phyloP scores from a whole-genome alignment of 1,140 invertebrate species.

The Orchesella cincta region DNA sequence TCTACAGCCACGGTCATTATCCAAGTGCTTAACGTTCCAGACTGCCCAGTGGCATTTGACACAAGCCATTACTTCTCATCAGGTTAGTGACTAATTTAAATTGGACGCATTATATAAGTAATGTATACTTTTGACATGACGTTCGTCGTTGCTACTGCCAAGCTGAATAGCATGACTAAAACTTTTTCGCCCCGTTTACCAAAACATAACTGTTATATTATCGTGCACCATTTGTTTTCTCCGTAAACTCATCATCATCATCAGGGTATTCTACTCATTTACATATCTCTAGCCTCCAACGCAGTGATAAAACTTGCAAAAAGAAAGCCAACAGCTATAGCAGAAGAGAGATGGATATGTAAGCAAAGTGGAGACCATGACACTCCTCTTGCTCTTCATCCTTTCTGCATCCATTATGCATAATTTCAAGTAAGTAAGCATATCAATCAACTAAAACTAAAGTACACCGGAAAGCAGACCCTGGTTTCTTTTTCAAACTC shows the following conservation, averaged over 20 bases:
- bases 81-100: conserved; percentile 34
- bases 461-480: conserved; percentile 14
- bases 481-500: too few species aligned
- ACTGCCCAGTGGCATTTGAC: conserved; percentile 57
- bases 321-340: too few species aligned
- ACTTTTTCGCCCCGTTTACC: too few species aligned
- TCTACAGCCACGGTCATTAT: conserved; percentile 51
- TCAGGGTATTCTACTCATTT: too few species aligned
- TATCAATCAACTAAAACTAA: conserved; percentile 19
- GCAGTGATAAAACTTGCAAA: too few species aligned
- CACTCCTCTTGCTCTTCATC: not conserved
- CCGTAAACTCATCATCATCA: too few species aligned
- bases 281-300: too few species aligned
- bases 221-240: too few species aligned
- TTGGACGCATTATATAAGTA: not conserved
- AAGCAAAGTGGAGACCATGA: not conserved
- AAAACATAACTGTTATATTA: too few species aligned
- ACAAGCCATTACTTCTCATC: conserved; percentile 46
- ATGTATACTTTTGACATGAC: not conserved
- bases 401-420: not conserved
- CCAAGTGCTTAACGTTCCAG: conserved; percentile 60
- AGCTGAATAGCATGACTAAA: too few species aligned
- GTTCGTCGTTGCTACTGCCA: not conserved
- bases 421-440: conserved; percentile 12
- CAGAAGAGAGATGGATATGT: too few species aligned